Evolutionary conservation across 1,140 invertebrate genomes (phyloP).

Genomic region (Ctenoplectra terminalis): DNA sequence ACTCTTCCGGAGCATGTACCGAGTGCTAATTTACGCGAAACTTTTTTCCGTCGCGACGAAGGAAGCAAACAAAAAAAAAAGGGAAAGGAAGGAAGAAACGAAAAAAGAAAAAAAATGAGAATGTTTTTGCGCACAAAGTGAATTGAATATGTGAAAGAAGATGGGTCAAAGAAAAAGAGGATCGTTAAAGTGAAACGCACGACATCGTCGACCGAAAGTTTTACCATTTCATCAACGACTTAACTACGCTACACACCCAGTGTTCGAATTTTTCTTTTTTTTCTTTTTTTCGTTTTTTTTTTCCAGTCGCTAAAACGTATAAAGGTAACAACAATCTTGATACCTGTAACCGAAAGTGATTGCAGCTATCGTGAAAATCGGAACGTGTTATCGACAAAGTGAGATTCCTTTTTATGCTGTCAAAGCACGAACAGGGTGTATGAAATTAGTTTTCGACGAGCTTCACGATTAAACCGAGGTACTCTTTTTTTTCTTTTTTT

Average conservation of each 20-base stretch:
- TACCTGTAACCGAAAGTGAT: neutral
- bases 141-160: neutral
- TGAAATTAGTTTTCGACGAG: slow-evolving; percentile 6
- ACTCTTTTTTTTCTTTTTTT: no score
- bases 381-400: neutral
- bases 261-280: neutral
- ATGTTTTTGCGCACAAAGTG: neutral
- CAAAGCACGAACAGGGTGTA: no score
- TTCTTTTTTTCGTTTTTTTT: neutral
- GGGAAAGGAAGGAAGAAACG: neutral
- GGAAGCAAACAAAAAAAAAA: neutral
- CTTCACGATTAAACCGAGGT: neutral
- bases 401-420: neutral
- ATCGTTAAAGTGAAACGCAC: neutral
- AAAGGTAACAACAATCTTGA: neutral
- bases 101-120: no score
- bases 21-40: slow-evolving; percentile 26
- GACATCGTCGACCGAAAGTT: neutral
- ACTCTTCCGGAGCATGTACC: neutral
- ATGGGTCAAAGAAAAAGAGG: neutral
- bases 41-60: neutral
- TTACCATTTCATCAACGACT: neutral
- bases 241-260: neutral
- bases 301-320: neutral
- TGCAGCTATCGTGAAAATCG: neutral